These are phyloP conservation scores for Strigops habroptila DNA, from an alignment of 2,113 vertebrate genomes.

Conservation along the genomic window DNA sequence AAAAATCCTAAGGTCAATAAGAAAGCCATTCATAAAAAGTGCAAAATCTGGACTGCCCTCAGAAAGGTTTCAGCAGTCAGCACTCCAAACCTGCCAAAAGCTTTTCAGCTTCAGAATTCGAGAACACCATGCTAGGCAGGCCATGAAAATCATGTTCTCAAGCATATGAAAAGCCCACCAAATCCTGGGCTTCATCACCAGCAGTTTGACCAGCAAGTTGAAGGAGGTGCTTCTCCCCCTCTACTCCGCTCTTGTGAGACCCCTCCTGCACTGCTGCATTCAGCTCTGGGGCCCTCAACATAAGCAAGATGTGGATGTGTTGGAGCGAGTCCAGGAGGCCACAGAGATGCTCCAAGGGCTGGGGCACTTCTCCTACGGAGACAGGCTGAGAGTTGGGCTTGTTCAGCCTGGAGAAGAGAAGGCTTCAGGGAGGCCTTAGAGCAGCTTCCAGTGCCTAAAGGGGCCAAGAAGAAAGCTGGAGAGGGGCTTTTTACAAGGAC, in stretches of 20 bases:
- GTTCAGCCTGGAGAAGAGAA: background rate
- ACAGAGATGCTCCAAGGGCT: background rate
- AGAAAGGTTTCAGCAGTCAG: background rate
- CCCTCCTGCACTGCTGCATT: background rate
- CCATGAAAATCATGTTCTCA: rapidly evolving
- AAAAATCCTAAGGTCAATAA: background rate
- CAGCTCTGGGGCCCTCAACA: background rate
- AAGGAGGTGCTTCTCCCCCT: background rate
- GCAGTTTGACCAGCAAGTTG: background rate
- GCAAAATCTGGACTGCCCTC: background rate
- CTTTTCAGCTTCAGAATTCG: background rate
- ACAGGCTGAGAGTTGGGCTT: background rate
- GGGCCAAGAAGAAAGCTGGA: background rate
- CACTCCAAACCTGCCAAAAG: background rate
- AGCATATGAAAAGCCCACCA: background rate
- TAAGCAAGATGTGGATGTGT: background rate
- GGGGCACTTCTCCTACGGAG: background rate
- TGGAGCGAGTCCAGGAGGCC: background rate
- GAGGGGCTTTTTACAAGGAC: background rate
- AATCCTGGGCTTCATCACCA: background rate
- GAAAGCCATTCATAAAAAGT: background rate
- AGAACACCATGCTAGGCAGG: background rate
- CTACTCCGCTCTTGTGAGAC: background rate
- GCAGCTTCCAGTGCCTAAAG: background rate
- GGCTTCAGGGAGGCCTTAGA: background rate